phyloP scores from a whole-genome alignment of 2,888 invertebrate genomes.

The Hirtodrosophila alboralis region DNA sequence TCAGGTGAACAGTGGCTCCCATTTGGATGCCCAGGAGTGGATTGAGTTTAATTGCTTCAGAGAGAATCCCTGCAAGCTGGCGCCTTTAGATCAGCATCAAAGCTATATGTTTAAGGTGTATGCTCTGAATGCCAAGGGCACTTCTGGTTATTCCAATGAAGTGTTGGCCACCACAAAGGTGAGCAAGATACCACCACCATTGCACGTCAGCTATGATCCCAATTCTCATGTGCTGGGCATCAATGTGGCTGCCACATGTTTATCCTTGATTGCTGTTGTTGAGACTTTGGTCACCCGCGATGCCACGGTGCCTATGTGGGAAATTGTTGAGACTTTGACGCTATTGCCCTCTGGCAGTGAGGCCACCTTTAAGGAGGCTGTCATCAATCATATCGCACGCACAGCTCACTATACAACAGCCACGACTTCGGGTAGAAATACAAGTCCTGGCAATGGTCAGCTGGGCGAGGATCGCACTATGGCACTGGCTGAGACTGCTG shows the following conservation, averaged over 20 bases:
- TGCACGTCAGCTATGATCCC: constrained; percentile 93
- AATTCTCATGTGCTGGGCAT: constrained; percentile 90
- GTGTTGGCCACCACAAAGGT: constrained; percentile 92
- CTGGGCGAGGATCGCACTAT: constrained; percentile 86
- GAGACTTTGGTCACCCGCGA: constrained; percentile 88
- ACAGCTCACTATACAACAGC: constrained; percentile 73
- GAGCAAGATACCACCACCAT: constrained; percentile 91
- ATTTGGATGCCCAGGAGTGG: constrained; percentile 86
- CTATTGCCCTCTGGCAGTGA: constrained; percentile 89
- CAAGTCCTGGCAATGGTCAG: constrained; percentile 76
- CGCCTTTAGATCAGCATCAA: constrained; percentile 93
- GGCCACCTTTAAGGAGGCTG: constrained; percentile 89
- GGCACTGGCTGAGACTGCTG: constrained; percentile 86
- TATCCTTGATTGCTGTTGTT: constrained; percentile 90
- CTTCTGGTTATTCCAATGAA: constrained; percentile 94
- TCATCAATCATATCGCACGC: constrained; percentile 86
- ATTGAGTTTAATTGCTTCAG: constrained; percentile 93
- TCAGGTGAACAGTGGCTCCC: constrained; percentile 43
- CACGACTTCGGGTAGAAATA: constrained; percentile 36
- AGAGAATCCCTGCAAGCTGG: constrained; percentile 94
- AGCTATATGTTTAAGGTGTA: constrained; percentile 94
- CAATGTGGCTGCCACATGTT: constrained; percentile 91
- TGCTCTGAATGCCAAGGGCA: constrained; percentile 93
- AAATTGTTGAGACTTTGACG: constrained; percentile 89
- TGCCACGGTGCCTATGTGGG: constrained; percentile 87